phyloP scores from a whole-genome alignment of 2,113 vertebrate species.

The Leptosomus discolor region DNA sequence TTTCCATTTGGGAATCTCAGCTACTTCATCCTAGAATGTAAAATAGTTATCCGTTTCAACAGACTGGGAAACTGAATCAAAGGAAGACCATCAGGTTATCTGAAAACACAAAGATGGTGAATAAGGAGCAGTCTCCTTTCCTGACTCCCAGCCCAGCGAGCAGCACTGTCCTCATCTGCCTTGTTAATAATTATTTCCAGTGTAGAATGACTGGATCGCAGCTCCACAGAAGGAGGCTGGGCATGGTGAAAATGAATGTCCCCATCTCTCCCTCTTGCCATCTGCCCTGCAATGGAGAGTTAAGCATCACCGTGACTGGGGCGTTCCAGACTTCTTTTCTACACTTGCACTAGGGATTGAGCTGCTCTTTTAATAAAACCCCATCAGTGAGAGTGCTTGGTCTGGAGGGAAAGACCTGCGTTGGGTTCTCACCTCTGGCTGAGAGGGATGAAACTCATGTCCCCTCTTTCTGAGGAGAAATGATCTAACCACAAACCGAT shows the following conservation, averaged over 20 bases:
- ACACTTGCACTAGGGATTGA: not conserved
- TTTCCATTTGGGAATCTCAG: not conserved
- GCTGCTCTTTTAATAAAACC: not conserved
- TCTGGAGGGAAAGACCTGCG: not conserved
- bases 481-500: not conserved
- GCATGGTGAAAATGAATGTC: not conserved
- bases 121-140: not conserved
- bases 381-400: fast-evolving
- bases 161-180: not conserved
- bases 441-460: not conserved
- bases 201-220: not conserved
- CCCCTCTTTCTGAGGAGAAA: not conserved
- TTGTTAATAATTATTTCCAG: not conserved
- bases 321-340: not conserved
- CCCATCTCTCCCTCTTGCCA: not conserved
- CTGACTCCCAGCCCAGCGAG: not conserved
- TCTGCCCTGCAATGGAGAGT: not conserved
- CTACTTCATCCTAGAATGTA: not conserved
- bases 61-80: not conserved
- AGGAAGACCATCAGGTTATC: not conserved
- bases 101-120: not conserved
- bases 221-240: not conserved
- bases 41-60: not conserved
- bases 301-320: not conserved
- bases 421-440: not conserved